Conservation (phyloP, 2,797 vertebrate genomes). For the Melanogrammus aeglefinus region DNA sequence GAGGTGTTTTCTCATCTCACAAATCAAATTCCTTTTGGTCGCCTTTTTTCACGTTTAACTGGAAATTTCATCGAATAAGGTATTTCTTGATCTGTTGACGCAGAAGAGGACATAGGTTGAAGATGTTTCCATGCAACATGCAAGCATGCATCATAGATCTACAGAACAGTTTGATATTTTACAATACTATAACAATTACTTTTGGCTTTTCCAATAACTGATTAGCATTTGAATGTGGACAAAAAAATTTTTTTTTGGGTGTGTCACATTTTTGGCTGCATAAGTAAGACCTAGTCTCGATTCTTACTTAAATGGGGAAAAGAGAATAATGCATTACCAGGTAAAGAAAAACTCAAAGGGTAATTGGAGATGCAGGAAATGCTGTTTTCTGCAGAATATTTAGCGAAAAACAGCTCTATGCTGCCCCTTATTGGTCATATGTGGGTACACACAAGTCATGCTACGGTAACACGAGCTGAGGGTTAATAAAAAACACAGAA, state of each 20-base stretch:
- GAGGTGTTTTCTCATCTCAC: background rate
- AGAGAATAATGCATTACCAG: background rate
- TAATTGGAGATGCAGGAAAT: background rate
- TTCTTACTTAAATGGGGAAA: background rate
- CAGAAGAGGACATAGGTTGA: background rate
- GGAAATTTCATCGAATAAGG: background rate
- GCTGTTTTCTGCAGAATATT: background rate
- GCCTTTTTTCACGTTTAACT: background rate
- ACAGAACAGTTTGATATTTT: background rate
- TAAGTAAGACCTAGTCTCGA: no score
- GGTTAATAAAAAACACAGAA: background rate
- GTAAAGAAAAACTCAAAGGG: background rate
- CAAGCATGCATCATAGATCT: background rate
- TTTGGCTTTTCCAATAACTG: background rate
- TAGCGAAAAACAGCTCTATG: constrained; percentile 12
- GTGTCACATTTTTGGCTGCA: no score
- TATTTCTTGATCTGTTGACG: background rate
- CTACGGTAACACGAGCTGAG: background rate
- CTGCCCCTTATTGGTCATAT: constrained; percentile 43
- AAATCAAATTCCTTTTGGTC: background rate
- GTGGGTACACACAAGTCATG: constrained; percentile 16
- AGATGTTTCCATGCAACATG: background rate
- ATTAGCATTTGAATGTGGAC: background rate
- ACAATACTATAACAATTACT: background rate
- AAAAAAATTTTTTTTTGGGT: no score